phyloP scores from a whole-genome alignment of 2,797 vertebrate species.

The Thaleichthys pacificus region DNA sequence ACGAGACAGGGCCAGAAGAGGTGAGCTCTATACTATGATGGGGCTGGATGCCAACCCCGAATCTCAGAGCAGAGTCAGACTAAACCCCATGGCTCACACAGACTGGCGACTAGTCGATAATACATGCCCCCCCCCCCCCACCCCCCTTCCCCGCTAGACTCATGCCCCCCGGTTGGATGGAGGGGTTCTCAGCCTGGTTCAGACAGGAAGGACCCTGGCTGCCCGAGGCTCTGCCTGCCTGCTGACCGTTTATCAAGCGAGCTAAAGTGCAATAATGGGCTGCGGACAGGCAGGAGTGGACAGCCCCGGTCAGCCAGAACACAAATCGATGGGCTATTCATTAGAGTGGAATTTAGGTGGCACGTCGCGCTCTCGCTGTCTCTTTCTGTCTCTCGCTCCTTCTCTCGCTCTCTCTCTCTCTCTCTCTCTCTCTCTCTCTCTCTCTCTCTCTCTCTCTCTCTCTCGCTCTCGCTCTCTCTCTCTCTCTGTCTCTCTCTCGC shows the following conservation, averaged over 20 bases:
- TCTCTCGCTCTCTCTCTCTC: too few species aligned
- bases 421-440: too few species aligned
- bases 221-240: constrained; percentile 44
- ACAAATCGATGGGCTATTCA: constrained; percentile 85
- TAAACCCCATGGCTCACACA: not conserved
- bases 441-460: constrained; percentile 26
- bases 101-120: not conserved
- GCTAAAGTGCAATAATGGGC: constrained; percentile 73
- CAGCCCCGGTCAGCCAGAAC: constrained; percentile 61
- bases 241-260: constrained; percentile 56
- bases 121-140: not conserved
- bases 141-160: constrained; percentile 3
- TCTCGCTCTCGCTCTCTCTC: not conserved
- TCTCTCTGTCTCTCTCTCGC: not conserved
- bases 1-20: not conserved
- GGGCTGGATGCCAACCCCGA: not conserved
- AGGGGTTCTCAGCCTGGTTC: not conserved
- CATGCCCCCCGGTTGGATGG: not conserved
- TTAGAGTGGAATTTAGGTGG: constrained; percentile 76
- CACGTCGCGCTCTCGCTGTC: constrained; percentile 39
- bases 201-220: constrained; percentile 16
- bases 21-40: not conserved
- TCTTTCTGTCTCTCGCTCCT: too few species aligned
- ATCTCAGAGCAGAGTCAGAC: constrained; percentile 1
- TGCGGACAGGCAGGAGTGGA: constrained; percentile 71